Evolutionary conservation across 2,888 invertebrate species (phyloP), one percentile per base, ranked within the genome.

Genomic region (Amblyjoppa proteus): DNA sequence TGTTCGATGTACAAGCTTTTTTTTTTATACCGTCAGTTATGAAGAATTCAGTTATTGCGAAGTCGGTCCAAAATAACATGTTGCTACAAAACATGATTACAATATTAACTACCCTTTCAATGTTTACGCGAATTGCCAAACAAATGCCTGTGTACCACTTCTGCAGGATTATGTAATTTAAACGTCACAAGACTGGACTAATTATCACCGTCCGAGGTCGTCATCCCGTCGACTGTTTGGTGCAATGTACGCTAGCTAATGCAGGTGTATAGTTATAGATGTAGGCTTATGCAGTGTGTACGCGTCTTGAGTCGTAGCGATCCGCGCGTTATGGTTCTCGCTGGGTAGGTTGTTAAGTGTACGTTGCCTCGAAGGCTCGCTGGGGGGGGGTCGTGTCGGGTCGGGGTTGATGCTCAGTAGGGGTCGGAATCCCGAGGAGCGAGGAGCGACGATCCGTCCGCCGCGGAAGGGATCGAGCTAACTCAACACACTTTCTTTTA

Each of bases 391-490:
- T 79, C 79, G 79, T 34, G 80, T 69, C 70, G 86, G 81, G 87
- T 89, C 87, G 88, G 83, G 83, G 89, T 86, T 85, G 84, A 76
- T 74, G 81, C 85, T 89, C 92, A 91, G 92, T 92, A 90, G 90
- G 92, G 92, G 90, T 91, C 89, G 89, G 88, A 90, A 87, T 88
- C 88, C 89, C 89, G 89, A 88, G 88, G 78, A 80, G 88, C 83
- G 83, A 88, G 86, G 86, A 86, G 71, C 83, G 34, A 78, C 82
- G 86, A 68, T 83, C 83, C 81, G 81, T 87, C 75, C 68, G 66
- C 41, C 68, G 41, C 74, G 56, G 74, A 81, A 81, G 74, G 74
- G 81, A 81, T 81, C 74, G 45, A 9, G 70, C 49, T 75, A 75
- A 45, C 61, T 71, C 75, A 56, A 75, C 76, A 68, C 76, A 31